These are phyloP conservation scores for Xanthorhoe spadicearia DNA, from an alignment of 2,888 invertebrate species.

Conservation along the genomic window DNA sequence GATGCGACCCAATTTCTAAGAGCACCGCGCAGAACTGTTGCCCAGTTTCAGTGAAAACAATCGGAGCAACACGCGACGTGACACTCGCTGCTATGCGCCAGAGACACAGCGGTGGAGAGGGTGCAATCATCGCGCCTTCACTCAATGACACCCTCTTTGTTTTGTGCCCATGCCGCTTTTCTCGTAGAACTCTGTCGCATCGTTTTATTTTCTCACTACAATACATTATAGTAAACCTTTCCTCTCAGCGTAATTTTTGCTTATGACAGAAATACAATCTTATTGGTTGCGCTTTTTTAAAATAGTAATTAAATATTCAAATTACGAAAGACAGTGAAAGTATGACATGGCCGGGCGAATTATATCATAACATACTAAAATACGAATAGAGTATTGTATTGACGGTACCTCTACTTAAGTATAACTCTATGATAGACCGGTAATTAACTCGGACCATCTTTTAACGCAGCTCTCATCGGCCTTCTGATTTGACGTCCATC, in stretches of 20 bases:
- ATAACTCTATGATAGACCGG: neutral
- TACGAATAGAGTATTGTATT: conserved; percentile 3
- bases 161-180: conserved; percentile 8
- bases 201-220: neutral
- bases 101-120: conserved; percentile 8
- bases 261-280: neutral
- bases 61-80: conserved; percentile 49
- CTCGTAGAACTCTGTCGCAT: neutral
- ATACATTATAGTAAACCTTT: neutral
- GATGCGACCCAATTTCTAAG: conserved; percentile 65
- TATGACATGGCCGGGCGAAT: conserved; percentile 11
- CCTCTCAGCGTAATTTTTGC: neutral
- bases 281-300: neutral
- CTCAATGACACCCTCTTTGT: conserved; percentile 15
- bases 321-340: conserved; percentile 25
- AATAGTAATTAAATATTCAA: neutral
- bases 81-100: neutral
- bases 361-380: conserved; percentile 24
- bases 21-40: conserved; percentile 51
- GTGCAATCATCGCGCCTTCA: conserved; percentile 15
- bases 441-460: neutral
- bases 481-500: neutral
- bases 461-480: neutral
- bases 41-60: conserved; percentile 60
- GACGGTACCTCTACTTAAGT: neutral